Conservation (phyloP, 2,888 invertebrate genomes). For the Onchidella celtica region DNA sequence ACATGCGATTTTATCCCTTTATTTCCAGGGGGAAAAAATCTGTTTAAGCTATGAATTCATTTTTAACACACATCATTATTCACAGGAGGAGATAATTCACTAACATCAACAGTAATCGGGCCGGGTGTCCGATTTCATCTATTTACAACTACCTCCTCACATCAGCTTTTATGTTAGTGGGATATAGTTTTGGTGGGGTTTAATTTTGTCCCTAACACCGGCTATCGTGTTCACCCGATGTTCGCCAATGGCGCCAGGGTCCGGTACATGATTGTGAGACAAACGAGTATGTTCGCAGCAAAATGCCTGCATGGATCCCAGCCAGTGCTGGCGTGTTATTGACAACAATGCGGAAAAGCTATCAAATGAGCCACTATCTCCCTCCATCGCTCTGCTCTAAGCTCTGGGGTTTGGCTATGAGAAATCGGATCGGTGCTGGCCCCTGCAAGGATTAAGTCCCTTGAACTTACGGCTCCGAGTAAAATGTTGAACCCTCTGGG, state of each 20-base stretch:
- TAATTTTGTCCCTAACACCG: background rate
- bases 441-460: background rate
- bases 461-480: background rate
- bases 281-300: conserved; percentile 39
- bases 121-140: conserved; percentile 4
- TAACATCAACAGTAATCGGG: background rate
- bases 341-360: conserved; percentile 38
- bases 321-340: background rate
- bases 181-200: too few species aligned
- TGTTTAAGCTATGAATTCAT: too few species aligned
- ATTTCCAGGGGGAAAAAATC: too few species aligned
- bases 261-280: background rate
- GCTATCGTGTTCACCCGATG: conserved; percentile 23
- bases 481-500: background rate
- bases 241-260: conserved; percentile 31
- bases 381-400: conserved; percentile 1
- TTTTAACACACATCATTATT: too few species aligned
- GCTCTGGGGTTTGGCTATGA: background rate
- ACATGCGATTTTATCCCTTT: too few species aligned
- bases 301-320: conserved; percentile 39
- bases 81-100: too few species aligned
- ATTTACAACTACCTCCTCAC: background rate
- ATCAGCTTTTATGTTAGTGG: background rate
- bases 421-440: conserved; percentile 21
- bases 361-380: conserved; percentile 40